Conservation (phyloP, 2,888 invertebrate genomes). For the Serripes groenlandicus region DNA sequence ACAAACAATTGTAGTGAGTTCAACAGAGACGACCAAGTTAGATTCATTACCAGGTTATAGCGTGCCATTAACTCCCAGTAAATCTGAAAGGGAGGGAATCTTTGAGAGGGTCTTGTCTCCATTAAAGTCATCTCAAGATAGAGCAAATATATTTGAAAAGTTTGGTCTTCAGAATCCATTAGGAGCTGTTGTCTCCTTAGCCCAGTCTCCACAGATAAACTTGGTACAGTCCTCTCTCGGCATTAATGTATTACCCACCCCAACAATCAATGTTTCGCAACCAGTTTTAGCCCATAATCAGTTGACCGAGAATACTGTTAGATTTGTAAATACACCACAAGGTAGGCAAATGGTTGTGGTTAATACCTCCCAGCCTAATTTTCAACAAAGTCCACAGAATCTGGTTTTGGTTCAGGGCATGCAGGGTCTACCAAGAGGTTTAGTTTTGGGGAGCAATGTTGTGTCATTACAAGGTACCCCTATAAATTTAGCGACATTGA, state of each 20-base stretch:
- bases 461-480: constrained; percentile 61
- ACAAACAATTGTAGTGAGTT: constrained; percentile 4
- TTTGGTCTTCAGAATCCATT: constrained; percentile 46
- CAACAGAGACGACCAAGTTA: constrained; percentile 58
- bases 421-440: constrained; percentile 58
- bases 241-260: constrained; percentile 44
- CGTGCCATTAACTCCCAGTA: constrained; percentile 20
- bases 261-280: constrained; percentile 26
- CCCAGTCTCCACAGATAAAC: constrained; percentile 20
- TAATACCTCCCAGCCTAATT: constrained; percentile 38
- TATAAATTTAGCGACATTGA: constrained; percentile 44
- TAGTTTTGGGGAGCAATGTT: constrained; percentile 60
- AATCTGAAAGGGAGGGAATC: constrained; percentile 38
- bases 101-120: constrained; percentile 55
- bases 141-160: constrained; percentile 68
- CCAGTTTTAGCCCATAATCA: constrained; percentile 28
- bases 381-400: constrained; percentile 56
- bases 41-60: constrained; percentile 62
- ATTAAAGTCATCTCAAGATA: constrained; percentile 39
- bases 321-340: constrained; percentile 61
- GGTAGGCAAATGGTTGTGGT: constrained; percentile 63
- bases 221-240: background rate
- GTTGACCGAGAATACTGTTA: constrained; percentile 47
- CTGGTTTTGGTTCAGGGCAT: constrained; percentile 59
- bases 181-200: background rate